Conservation (phyloP, 2,888 invertebrate species). For the Hyalella azteca region DNA sequence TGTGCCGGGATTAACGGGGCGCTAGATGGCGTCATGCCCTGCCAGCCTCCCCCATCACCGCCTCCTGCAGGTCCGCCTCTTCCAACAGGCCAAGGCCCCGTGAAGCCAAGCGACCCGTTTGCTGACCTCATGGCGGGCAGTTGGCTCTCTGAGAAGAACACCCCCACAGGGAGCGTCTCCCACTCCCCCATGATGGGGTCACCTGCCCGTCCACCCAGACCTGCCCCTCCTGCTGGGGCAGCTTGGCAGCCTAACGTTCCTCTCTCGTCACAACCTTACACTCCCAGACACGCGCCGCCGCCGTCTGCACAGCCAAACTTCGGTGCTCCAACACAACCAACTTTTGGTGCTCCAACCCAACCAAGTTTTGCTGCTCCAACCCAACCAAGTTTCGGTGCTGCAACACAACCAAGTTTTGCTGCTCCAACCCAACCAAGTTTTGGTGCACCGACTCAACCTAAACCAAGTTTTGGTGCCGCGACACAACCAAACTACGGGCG, state of each 20-base stretch:
- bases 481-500: constrained; percentile 52
- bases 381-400: background rate
- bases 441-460: background rate
- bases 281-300: background rate
- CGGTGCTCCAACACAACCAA: background rate
- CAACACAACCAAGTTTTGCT: background rate
- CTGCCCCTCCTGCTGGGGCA: constrained; percentile 34
- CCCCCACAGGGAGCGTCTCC: background rate
- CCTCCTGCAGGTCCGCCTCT: constrained; percentile 6
- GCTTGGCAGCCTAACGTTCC: constrained; percentile 44
- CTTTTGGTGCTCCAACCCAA: background rate
- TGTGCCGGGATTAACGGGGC: background rate
- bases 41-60: too few species aligned
- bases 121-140: constrained; percentile 45
- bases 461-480: too few species aligned
- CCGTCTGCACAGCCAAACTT: background rate
- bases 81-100: background rate
- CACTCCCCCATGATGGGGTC: constrained; percentile 15
- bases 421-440: background rate
- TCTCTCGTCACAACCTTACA: too few species aligned
- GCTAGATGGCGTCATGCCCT: background rate
- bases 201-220: constrained; percentile 41
- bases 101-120: constrained; percentile 53
- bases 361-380: background rate
- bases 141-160: background rate